Base-by-base conservation (phyloP, 2,797 vertebrate species). In the Pygocentrus nattereri region DNA sequence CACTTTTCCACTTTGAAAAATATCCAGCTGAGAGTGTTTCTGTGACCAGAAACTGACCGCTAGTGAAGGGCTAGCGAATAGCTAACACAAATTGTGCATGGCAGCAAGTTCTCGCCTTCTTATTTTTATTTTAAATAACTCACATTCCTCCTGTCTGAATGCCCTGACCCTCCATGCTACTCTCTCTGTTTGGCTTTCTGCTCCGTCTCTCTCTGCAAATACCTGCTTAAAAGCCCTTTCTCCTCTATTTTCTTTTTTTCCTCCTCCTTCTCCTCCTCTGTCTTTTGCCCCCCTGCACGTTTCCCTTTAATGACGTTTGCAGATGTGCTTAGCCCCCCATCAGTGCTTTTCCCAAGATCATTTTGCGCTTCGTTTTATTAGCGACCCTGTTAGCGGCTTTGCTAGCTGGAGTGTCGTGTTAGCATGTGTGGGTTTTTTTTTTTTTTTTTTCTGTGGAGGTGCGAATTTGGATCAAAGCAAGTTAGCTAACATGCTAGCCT, bases 261-360 rank as follows among this genome's bases (percentile, higher is more conserved):
- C 21, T 21, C 19, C 18, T 67, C 71, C 23, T 27, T 25, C 85
- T 85, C 79, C 16, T 1, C 25, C 23, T 34, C 16, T 41, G 7
- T 25, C 18, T 54, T 11, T 54, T n/a, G 11, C 27, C 68, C 25
- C 25, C 27, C 52, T 30, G 19, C 56, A 30, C 10, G 25, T 25
- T 71, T 59, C 41, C 75, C 87, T 84, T 88, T 93, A 94, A 95
- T 93, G 91, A 94, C 88, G 90, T 94, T 94, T 94, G 90, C 92
- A 90, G 86, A 91, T 94, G 89, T 93, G 85, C 93, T 94, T 92
- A 93, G 88, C 76, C 47, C 73, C 75, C 76, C 31, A 7, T 44
- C 25, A 52, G 74, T 70, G 69, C 76, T 73, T 87, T 78, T 76
- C 80, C 64, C 78, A 62, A 59, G 75, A 72, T 21, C 34, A 1